These are phyloP conservation scores for Spisula subtruncata DNA, from an alignment of 2,888 invertebrate species.

Conservation along the genomic window DNA sequence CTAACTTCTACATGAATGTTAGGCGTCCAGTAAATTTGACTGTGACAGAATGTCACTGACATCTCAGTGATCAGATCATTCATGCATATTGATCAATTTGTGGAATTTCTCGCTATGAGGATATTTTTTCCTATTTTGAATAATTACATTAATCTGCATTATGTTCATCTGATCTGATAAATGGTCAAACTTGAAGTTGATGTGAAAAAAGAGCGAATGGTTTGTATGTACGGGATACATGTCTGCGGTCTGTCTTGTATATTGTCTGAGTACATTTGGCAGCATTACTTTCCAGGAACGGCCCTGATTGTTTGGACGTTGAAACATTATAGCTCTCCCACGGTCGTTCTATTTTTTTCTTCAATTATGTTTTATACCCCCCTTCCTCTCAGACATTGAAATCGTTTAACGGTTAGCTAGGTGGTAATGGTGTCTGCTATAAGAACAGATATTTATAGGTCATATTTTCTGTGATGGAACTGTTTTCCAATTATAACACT, in stretches of 20 bases:
- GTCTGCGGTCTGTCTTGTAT: neutral
- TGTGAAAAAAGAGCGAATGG: neutral
- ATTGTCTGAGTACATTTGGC: neutral
- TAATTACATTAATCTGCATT: constrained; percentile 7
- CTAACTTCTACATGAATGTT: neutral
- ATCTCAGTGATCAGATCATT: neutral
- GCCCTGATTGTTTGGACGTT: neutral
- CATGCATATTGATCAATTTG: constrained; percentile 21
- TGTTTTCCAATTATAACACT: neutral
- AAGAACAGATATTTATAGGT: neutral
- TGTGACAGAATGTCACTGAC: neutral
- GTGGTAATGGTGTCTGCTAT: neutral
- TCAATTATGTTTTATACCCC: no score
- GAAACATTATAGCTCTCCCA: no score
- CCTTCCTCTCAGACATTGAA: no score
- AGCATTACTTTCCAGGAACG: neutral
- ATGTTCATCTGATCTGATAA: neutral
- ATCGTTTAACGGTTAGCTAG: neutral
- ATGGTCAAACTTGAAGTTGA: constrained; percentile 1
- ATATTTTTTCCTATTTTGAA: constrained; percentile 16
- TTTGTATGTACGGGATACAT: neutral
- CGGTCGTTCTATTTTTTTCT: no score
- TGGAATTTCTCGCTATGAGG: neutral
- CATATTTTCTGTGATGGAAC: neutral
- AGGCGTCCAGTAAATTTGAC: neutral